phyloP scores from a whole-genome alignment of 2,113 vertebrate genomes.

The Bos taurus region ARS-UCD2.0 NC_037334.1:63614001-63614500 shows the following conservation, averaged over 20 bases:
- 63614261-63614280: background rate
- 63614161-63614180: background rate
- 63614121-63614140: background rate
- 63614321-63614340: background rate
- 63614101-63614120: background rate
- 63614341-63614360: background rate
- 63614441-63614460: background rate
- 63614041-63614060: background rate
- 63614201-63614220: background rate
- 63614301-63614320: background rate
- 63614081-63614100: background rate
- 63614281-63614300: background rate
- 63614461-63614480: background rate
- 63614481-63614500: background rate
- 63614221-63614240: background rate
- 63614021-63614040: background rate
- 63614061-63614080: background rate
- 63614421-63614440: background rate
- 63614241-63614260: background rate
- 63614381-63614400: background rate
- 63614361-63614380: background rate
- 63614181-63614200: background rate
- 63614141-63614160: background rate
- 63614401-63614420: background rate
- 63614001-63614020: background rate